Evolutionary conservation across 1,140 invertebrate genomes (phyloP), one percentile per base, ranked within the genome.

Genomic region (Mamestra configurata): DNA sequence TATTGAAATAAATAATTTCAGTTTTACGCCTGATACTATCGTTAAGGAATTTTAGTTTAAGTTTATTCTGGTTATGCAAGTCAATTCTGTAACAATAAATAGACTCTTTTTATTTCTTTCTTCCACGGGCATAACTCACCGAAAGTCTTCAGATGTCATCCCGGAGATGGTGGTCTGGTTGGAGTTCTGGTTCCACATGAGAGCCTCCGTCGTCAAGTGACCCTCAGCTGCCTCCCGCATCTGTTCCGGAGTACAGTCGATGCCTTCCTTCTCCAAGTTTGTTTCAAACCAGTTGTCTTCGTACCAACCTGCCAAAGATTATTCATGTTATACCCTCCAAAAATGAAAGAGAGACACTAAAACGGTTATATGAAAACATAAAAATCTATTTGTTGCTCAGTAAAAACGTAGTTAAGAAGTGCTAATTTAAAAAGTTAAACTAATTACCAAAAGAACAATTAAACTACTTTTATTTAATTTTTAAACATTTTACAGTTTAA

Each of bases 281-380:
- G 97, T 96, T 88, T 98, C 98, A 91, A 99, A 99, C 99, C 99
- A 99, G 89, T 99, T 99, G 91, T 99, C 99, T 89, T 99, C 98
- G 93, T 99, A 99, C 99, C 99, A 99, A 53, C 98, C 97, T 98
- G 49, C 0, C 1, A 51, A 79, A 61, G 20, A 31, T 1, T 31
- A 24, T 53, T 43, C n/a, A 10, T 11, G 46, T 51, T 31, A 20
- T 31, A 10, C 5, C 5, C 27, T 31, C 5, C 27, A 31, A 31
- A 1, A 1, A 31, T 3, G 5, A 31, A 31, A 31, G 27, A 31
- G 5, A 31, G 27, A 31, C 1, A 31, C n/a, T n/a, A n/a, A n/a
- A n/a, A n/a, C n/a, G n/a, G n/a, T n/a, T n/a, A n/a, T n/a, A n/a
- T n/a, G n/a, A n/a, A n/a, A n/a, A n/a, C n/a, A n/a, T n/a, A n/a